Percentiles rank a stretch among this genome's conserved stretches.
phyloP scores from a whole-genome alignment of 2,888 invertebrate genomes.

The Drosophila niveifrons region DNA sequence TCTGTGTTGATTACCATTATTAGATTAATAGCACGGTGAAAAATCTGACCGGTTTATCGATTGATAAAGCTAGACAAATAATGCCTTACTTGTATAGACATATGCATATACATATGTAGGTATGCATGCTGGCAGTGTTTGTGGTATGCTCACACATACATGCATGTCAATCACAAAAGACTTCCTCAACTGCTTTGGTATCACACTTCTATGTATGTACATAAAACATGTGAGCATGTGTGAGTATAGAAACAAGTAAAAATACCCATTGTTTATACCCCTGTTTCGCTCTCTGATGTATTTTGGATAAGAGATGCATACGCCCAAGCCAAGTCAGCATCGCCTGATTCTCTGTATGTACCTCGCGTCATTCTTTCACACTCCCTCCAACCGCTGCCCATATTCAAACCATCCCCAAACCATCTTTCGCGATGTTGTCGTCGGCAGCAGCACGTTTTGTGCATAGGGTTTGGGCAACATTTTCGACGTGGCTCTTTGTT shows the following conservation, averaged over 20 bases:
- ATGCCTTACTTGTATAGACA: slow-evolving; percentile 17
- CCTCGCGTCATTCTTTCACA: slow-evolving; percentile 10
- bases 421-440: slow-evolving; percentile 1
- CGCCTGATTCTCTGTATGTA: slow-evolving; percentile 66
- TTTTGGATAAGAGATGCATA: slow-evolving; percentile 40
- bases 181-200: slow-evolving; percentile 53
- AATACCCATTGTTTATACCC: slow-evolving; percentile 50
- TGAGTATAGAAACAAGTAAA: slow-evolving; percentile 19
- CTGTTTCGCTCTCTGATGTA: slow-evolving; percentile 5
- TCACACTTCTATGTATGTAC: slow-evolving; percentile 13
- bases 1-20: slow-evolving; percentile 18
- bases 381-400: background rate
- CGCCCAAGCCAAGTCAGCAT: slow-evolving; percentile 60
- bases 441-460: slow-evolving; percentile 15
- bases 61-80: slow-evolving; percentile 25
- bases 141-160: too few species aligned
- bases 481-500: slow-evolving; percentile 21
- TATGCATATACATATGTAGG: background rate
- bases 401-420: background rate
- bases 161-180: slow-evolving; percentile 37
- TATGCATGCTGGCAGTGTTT: background rate
- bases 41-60: slow-evolving; percentile 41
- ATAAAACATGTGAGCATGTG: background rate
- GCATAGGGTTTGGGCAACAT: background rate
- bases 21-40: slow-evolving; percentile 10